A percentile compares a stretch with the other conserved stretches of the same genome.
These are phyloP conservation scores for Pediacus dermestoides DNA, from an alignment of 2,888 invertebrate genomes.

Conservation along the genomic window DNA sequence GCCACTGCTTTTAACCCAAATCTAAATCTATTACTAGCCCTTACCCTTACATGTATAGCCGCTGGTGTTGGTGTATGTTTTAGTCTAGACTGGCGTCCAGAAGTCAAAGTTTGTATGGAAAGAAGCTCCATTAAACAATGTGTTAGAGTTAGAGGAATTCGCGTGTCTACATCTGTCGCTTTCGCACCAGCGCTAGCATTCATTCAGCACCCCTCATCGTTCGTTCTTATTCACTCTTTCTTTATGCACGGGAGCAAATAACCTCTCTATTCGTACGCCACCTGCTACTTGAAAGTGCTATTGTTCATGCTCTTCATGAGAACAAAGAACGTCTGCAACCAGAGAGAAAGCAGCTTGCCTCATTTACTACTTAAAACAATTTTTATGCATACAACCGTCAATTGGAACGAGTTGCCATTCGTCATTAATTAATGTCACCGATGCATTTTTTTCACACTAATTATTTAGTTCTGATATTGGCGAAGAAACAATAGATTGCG, in stretches of 20 bases:
- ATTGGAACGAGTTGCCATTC: background rate
- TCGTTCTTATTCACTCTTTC: constrained; percentile 1
- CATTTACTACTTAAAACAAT: constrained; percentile 1
- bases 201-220: background rate
- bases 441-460: too few species aligned
- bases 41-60: too few species aligned
- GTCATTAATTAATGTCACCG: constrained; percentile 4
- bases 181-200: background rate
- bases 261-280: constrained; percentile 4
- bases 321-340: constrained; percentile 3
- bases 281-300: constrained; percentile 5
- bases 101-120: background rate
- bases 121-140: constrained; percentile 1
- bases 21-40: too few species aligned
- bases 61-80: too few species aligned
- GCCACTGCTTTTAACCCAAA: too few species aligned
- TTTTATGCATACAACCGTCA: background rate
- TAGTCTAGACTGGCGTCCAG: too few species aligned
- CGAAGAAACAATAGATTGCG: too few species aligned
- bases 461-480: too few species aligned
- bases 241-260: constrained; percentile 3
- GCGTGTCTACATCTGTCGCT: constrained; percentile 2
- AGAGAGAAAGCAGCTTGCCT: background rate
- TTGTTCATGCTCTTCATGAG: constrained; percentile 2
- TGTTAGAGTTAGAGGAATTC: background rate